A percentile compares a stretch with the other conserved stretches of the same genome.
Conservation (phyloP, 2,113 vertebrate genomes). For the Ochotona princeps region DNA sequence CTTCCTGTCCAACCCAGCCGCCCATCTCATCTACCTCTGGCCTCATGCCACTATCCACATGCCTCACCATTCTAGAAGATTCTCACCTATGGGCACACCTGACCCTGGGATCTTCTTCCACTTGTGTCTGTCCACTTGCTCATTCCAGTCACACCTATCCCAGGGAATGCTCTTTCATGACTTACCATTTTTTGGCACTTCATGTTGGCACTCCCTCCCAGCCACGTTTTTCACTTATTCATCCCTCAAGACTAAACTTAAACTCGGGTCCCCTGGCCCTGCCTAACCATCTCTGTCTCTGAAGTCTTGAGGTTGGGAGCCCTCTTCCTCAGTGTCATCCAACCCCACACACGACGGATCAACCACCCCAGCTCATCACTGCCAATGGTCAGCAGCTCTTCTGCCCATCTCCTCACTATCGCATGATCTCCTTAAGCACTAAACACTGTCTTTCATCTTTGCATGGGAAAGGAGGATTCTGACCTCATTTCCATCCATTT, state of each 20-base stretch:
- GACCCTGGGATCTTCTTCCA: not conserved
- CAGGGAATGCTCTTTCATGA: not conserved
- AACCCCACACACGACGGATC: not conserved
- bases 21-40: not conserved
- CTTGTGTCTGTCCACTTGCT: not conserved
- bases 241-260: no score
- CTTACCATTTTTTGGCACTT: not conserved
- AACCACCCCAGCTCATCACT: not conserved
- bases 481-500: not conserved
- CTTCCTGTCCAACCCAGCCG: not conserved
- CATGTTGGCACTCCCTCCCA: not conserved
- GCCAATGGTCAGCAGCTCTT: fast-evolving
- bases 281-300: not conserved
- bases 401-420: not conserved
- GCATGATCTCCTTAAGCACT: not conserved
- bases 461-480: not conserved
- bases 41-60: no score
- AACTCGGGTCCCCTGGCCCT: not conserved
- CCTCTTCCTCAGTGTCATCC: not conserved
- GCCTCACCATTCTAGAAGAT: not conserved
- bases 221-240: no score
- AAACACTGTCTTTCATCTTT: not conserved
- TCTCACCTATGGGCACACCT: no score
- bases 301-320: not conserved
- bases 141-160: not conserved